Evolutionary conservation across 1,140 invertebrate genomes (phyloP).

Genomic region (Frieseomelitta varia): DNA sequence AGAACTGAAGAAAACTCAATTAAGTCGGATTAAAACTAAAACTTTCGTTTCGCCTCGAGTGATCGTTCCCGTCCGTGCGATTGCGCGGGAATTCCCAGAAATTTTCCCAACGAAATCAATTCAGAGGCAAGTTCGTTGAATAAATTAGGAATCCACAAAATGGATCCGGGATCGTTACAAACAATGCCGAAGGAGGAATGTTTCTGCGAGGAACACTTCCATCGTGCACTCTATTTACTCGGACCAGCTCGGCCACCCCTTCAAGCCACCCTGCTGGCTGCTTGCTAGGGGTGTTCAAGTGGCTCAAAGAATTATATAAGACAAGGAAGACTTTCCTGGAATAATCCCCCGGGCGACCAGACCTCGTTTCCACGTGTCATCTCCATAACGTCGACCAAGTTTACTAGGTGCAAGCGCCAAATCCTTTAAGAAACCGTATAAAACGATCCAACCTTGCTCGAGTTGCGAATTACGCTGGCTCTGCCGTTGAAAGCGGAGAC

Average conservation of each 20-base stretch:
- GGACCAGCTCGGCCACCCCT: not conserved
- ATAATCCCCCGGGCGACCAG: conserved; percentile 18
- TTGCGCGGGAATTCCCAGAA: not conserved
- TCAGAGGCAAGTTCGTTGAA: not conserved
- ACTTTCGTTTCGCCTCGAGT: too few species aligned
- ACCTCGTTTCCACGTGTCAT: conserved; percentile 41
- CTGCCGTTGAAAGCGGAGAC: conserved; percentile 33
- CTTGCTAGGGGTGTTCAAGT: not conserved
- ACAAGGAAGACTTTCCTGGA: not conserved
- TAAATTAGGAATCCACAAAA: too few species aligned
- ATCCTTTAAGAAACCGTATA: conserved; percentile 50
- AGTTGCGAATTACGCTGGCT: conserved; percentile 27
- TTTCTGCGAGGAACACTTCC: not conserved
- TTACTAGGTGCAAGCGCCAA: conserved; percentile 40
- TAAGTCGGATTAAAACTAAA: too few species aligned
- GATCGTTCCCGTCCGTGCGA: too few species aligned
- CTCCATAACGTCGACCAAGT: conserved; percentile 37
- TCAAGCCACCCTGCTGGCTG: not conserved
- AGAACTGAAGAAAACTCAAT: too few species aligned
- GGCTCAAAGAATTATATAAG: conserved; percentile 33
- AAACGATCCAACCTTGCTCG: conserved; percentile 13
- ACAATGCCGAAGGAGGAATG: not conserved
- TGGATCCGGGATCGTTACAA: not conserved
- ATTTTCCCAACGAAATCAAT: not conserved
- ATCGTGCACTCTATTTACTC: conserved; percentile 19